Percentiles rank a stretch among this genome's conserved stretches.
These are phyloP conservation scores for Scatophagus argus DNA, from an alignment of 2,113 vertebrate species.

Conservation along the genomic window DNA sequence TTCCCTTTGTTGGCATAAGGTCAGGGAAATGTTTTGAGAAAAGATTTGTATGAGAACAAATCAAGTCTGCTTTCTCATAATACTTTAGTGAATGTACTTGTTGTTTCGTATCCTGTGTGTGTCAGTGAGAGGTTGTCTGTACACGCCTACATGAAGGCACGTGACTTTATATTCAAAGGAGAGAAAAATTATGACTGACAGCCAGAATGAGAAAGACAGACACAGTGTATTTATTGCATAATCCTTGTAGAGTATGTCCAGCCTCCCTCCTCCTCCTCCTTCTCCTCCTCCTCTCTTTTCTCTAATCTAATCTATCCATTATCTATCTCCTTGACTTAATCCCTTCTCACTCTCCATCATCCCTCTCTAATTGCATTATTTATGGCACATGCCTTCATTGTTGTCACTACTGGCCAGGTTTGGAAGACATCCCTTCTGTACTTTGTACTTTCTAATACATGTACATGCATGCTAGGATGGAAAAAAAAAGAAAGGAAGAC, in stretches of 20 bases:
- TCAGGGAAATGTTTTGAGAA: constrained; percentile 52
- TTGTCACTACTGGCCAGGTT: neutral
- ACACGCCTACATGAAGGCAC: neutral
- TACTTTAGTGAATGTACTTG: constrained; percentile 1
- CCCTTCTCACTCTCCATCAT: neutral
- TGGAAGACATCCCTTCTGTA: neutral
- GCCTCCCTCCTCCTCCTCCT: constrained; percentile 13
- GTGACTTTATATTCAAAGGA: neutral
- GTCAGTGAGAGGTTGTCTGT: neutral
- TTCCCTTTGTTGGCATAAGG: constrained; percentile 10
- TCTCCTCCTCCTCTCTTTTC: constrained; percentile 6
- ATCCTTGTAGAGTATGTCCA: constrained; percentile 16
- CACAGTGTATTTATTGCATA: constrained; percentile 41
- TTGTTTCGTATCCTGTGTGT: constrained; percentile 22
- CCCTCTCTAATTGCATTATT: constrained; percentile 19
- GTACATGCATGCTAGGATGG: neutral
- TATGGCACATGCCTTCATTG: neutral
- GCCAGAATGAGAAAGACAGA: constrained; percentile 13
- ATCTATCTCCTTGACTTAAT: constrained; percentile 8
- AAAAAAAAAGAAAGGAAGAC: neutral
- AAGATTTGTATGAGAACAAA: constrained; percentile 7
- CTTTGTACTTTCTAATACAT: neutral
- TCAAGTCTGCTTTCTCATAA: constrained; percentile 47
- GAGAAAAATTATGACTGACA: neutral
- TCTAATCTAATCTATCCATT: constrained; percentile 23